phyloP scores from a whole-genome alignment of 2,888 invertebrate genomes.

The Drosophila rellima region DNA sequence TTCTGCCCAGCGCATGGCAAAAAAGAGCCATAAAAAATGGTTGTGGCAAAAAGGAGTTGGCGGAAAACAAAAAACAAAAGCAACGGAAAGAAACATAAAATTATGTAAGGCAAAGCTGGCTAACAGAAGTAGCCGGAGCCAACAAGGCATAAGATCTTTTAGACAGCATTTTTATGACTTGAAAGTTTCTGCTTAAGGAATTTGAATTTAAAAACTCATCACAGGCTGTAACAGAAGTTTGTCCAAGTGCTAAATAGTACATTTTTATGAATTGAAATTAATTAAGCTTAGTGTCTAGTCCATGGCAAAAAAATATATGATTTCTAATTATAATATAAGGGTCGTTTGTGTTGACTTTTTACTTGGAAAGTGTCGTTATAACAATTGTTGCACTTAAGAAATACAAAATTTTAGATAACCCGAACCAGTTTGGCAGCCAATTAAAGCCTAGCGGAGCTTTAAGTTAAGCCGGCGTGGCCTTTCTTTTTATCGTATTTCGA shows the following conservation, averaged over 20 bases:
- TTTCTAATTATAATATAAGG: background rate
- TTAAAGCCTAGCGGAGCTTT: constrained; percentile 13
- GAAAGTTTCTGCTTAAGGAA: constrained; percentile 43
- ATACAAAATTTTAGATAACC: background rate
- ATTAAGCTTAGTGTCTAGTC: constrained; percentile 5
- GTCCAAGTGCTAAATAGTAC: constrained; percentile 22
- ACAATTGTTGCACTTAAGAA: constrained; percentile 6
- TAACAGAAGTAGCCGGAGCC: constrained; percentile 37
- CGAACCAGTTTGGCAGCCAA: constrained; percentile 12
- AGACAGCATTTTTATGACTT: constrained; percentile 54
- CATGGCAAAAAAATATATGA: background rate
- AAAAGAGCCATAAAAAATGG: constrained; percentile 56
- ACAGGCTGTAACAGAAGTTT: constrained; percentile 24
- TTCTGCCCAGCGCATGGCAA: background rate
- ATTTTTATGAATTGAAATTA: constrained; percentile 31
- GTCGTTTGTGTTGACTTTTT: background rate
- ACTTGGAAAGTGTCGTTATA: constrained; percentile 17
- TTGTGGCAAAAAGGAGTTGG: constrained; percentile 68
- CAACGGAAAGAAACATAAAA: constrained; percentile 9
- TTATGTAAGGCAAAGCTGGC: constrained; percentile 20
- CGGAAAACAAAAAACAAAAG: constrained; percentile 14
- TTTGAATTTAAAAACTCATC: constrained; percentile 52
- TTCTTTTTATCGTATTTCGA: constrained; percentile 6
- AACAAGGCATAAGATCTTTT: constrained; percentile 56
- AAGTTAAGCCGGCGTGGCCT: constrained; percentile 2